phyloP scores from a whole-genome alignment of 2,113 vertebrate species.

The Loxodonta africana region DNA sequence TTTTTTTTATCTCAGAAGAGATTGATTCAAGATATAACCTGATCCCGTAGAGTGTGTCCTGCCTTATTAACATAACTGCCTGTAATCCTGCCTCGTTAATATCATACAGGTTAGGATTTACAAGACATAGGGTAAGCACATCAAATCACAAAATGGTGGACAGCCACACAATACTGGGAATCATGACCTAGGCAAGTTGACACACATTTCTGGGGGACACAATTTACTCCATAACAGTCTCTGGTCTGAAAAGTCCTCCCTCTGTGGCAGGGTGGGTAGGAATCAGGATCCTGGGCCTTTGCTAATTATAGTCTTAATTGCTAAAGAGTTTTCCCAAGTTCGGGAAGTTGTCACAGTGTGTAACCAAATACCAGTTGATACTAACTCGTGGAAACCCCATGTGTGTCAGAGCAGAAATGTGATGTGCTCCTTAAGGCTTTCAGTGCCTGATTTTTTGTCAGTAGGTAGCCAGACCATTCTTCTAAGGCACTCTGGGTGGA shows the following conservation, averaged over 20 bases:
- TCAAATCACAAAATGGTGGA: too few species aligned
- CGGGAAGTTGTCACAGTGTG: background rate
- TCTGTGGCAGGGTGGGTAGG: background rate
- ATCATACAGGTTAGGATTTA: too few species aligned
- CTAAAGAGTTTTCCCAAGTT: conserved; percentile 30
- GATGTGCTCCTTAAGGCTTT: background rate
- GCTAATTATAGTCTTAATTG: conserved; percentile 40
- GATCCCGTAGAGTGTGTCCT: too few species aligned
- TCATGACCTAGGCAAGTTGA: too few species aligned
- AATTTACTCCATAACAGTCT: background rate
- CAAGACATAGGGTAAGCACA: too few species aligned
- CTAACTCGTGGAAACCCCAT: background rate
- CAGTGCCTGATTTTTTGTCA: background rate
- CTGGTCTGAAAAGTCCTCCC: background rate
- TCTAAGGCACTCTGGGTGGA: background rate
- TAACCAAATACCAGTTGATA: background rate
- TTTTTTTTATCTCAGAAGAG: too few species aligned
- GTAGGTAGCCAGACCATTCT: background rate
- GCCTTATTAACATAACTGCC: too few species aligned
- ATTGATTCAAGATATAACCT: too few species aligned
- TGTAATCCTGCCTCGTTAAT: too few species aligned
- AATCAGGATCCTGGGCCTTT: conserved; percentile 20
- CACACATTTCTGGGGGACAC: too few species aligned
- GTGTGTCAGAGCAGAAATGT: background rate
- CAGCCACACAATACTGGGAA: too few species aligned